A percentile compares a stretch with the other conserved stretches of the same genome.
Conservation (phyloP, 53 echinoderm and acorn worm species). For the Paelopatides confundens region DNA sequence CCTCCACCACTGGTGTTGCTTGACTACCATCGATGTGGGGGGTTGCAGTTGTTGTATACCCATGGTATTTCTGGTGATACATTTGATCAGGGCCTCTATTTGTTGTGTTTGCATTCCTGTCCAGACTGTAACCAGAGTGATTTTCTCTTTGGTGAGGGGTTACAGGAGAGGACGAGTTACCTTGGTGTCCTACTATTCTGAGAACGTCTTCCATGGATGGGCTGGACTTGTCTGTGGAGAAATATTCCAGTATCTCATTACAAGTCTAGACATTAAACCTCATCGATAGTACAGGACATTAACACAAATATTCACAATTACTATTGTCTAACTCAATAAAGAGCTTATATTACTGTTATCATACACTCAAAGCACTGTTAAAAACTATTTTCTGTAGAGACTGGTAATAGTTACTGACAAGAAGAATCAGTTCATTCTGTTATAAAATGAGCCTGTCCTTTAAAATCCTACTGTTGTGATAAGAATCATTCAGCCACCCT, state of each 20-base stretch:
- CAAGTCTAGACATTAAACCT: too few relatives aligned
- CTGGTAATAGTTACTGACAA: too few relatives aligned
- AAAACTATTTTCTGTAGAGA: too few relatives aligned
- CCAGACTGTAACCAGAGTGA: slow-evolving; percentile 1
- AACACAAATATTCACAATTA: too few relatives aligned
- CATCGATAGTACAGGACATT: too few relatives aligned
- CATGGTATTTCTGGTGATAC: slow-evolving; percentile 68
- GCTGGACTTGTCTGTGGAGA: slow-evolving; percentile 36
- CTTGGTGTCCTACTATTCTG: slow-evolving; percentile 72
- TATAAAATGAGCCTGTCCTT: too few relatives aligned
- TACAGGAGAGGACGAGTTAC: neutral
- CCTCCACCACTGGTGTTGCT: neutral
- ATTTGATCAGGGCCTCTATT: neutral
- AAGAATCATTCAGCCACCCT: too few relatives aligned
- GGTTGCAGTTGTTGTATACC: slow-evolving; percentile 66
- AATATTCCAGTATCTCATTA: neutral
- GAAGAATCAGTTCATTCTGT: too few relatives aligned
- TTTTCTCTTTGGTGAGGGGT: neutral
- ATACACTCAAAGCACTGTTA: too few relatives aligned
- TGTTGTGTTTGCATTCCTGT: slow-evolving; percentile 71
- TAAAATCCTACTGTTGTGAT: too few relatives aligned
- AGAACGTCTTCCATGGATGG: slow-evolving; percentile 92
- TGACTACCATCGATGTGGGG: neutral
- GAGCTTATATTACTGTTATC: too few relatives aligned
- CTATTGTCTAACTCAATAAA: too few relatives aligned